Evolutionary conservation across 2,888 invertebrate species (phyloP).

Genomic region (Apoda limacodes): DNA sequence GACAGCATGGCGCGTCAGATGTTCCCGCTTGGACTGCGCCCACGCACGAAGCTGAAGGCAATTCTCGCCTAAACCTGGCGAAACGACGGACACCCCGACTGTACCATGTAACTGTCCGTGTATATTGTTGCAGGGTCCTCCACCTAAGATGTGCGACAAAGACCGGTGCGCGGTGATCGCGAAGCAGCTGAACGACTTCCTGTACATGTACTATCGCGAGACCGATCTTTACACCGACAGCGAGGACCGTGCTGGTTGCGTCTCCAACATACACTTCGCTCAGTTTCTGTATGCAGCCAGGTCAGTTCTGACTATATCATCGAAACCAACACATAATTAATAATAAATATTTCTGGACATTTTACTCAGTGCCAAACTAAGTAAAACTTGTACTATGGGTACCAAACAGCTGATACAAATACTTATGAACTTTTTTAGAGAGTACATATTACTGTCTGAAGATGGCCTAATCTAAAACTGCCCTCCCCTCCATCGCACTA

Average conservation of each 20-base stretch:
- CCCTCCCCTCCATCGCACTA: background rate
- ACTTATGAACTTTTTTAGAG: background rate
- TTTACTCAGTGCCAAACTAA: too few species aligned
- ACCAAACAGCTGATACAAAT: too few species aligned
- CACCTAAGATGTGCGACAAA: slow-evolving; percentile 79
- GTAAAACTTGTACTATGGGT: too few species aligned
- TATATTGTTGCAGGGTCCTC: slow-evolving; percentile 80
- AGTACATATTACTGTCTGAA: background rate
- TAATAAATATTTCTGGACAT: too few species aligned
- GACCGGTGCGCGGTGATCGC: slow-evolving; percentile 87
- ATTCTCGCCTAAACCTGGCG: too few species aligned
- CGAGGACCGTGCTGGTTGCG: slow-evolving; percentile 72
- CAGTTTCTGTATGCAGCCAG: slow-evolving; percentile 61
- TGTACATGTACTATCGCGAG: slow-evolving; percentile 85
- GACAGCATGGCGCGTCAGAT: background rate
- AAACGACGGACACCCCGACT: background rate
- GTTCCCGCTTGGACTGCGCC: slow-evolving; percentile 1
- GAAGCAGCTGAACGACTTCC: slow-evolving; percentile 85
- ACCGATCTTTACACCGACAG: slow-evolving; percentile 82
- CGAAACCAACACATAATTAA: slow-evolving; percentile 37
- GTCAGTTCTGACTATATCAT: slow-evolving; percentile 24
- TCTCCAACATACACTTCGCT: slow-evolving; percentile 58
- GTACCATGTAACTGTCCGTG: too few species aligned
- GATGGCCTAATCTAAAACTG: background rate
- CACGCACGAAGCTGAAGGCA: background rate